A percentile compares a stretch with the other conserved stretches of the same genome.
These are phyloP conservation scores for Holothuria scabra DNA, from an alignment of 53 echinoderm and acorn worm species.

Conservation along the genomic window DNA sequence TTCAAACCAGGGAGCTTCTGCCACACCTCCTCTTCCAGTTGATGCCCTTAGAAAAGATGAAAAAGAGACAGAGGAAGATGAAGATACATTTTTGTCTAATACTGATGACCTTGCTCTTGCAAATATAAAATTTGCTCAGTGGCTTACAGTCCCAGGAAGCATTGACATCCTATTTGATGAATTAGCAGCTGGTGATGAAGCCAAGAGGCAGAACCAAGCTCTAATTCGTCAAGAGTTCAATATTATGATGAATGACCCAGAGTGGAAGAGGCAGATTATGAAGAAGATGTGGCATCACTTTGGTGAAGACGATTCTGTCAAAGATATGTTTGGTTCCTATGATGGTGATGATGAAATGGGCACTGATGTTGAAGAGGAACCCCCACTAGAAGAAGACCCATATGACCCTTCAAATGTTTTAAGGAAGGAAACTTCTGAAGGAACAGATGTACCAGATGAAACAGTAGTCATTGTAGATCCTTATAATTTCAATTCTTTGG, in stretches of 20 bases:
- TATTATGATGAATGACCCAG: constrained; percentile 29
- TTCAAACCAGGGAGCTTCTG: not conserved
- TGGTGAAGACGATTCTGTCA: not conserved
- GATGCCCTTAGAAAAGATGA: not conserved
- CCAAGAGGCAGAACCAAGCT: not conserved
- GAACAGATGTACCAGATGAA: not conserved
- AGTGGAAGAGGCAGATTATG: constrained; percentile 17
- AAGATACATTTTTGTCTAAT: constrained; percentile 10
- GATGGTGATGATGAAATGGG: not conserved
- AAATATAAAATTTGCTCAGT: not conserved
- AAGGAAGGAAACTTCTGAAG: not conserved
- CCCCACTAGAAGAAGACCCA: not conserved
- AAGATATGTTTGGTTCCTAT: not conserved
- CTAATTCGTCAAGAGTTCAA: not conserved
- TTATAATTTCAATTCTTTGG: not conserved
- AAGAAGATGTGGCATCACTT: constrained; percentile 23
- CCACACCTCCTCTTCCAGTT: constrained; percentile 19
- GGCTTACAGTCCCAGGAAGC: constrained; percentile 5
- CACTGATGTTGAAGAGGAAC: not conserved
- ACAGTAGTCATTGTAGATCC: not conserved
- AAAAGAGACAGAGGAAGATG: not conserved
- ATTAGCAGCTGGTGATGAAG: not conserved
- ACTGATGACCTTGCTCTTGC: constrained; percentile 24
- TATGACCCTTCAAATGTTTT: not conserved
- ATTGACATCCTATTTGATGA: constrained; percentile 18